Base-by-base conservation (phyloP, 92 coral and sea anemone genomes). In the Siderastrea siderea region DNA sequence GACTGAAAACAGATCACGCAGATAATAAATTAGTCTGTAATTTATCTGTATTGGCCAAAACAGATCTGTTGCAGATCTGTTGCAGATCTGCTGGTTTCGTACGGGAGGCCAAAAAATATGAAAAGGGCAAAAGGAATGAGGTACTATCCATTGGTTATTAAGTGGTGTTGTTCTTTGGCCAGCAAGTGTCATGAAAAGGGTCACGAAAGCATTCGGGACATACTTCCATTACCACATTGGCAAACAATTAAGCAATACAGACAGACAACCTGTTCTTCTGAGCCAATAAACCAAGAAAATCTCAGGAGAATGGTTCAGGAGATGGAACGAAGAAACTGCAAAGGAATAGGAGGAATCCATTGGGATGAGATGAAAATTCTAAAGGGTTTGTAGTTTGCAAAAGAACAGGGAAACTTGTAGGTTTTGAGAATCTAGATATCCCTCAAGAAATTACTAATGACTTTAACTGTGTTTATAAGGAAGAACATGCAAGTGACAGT, bases 81-180 rank as follows among this genome's bases (percentile, higher is more conserved):
- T n/a, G n/a, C n/a, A n/a, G n/a, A n/a, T n/a, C n/a, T n/a, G n/a
- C n/a, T n/a, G n/a, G n/a, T n/a, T n/a, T n/a, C n/a, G n/a, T n/a
- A n/a, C n/a, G n/a, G n/a, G n/a, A n/a, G n/a, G n/a, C n/a, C 59
- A 85, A 12, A 53, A 70, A 2, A 90, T 55, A 90, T 55, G 62
- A 74, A 86, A 43, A 80, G 82, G 44, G 81, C 94, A 55, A 87
- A 91, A 71, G 91, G 91, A 62, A 91, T 91, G 89, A 59, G 94
- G 9, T 91, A 68, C 62, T 86, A 71, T 58, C 92, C 94, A 1
- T 11, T 91, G 53, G 94, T 91, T 52, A 82, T 91, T 26, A 91
- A 91, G 50, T 87, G 94, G 91, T 65, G 94, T 63, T 87, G 89
- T 64, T 67, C 81, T 51, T 77, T 26, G 38, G 38, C 38, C 38